Conservation (phyloP, 2,113 vertebrate genomes). For the Xiphorhynchus elegans region DNA sequence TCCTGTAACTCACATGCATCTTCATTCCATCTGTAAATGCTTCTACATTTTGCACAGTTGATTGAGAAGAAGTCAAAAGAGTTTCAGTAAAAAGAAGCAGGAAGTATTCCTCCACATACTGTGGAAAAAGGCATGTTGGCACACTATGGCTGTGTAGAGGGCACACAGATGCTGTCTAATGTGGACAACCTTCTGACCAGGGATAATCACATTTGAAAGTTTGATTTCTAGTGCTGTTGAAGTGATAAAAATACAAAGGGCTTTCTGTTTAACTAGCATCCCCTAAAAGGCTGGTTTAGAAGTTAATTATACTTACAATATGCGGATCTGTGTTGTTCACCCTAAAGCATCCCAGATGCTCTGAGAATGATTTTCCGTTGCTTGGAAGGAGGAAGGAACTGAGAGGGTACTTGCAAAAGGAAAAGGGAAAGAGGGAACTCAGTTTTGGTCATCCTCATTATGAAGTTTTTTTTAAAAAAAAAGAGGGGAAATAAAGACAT, state of each 20-base stretch:
- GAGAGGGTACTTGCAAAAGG: background rate
- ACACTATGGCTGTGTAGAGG: background rate
- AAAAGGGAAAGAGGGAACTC: background rate
- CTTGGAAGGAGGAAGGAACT: background rate
- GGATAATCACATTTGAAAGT: background rate
- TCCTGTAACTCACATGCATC: background rate
- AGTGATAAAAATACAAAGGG: background rate
- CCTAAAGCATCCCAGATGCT: slow-evolving; percentile 9
- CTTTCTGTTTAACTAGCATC: background rate
- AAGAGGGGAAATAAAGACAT: background rate
- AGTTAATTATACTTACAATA: background rate
- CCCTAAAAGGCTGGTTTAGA: slow-evolving; percentile 1
- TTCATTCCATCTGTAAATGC: background rate
- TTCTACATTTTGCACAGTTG: background rate
- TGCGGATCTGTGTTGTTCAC: background rate
- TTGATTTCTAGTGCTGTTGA: background rate
- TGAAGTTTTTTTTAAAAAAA: background rate
- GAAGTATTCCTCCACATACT: background rate
- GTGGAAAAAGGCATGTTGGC: background rate
- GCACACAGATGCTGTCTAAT: background rate
- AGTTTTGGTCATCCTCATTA: background rate
- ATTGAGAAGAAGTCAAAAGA: background rate
- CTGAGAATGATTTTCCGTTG: background rate
- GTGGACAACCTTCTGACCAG: background rate
- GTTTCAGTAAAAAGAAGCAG: background rate